A percentile compares a stretch with the other conserved stretches of the same genome.
These are phyloP conservation scores for Hypanus sabinus DNA, from an alignment of 2,113 vertebrate species.

Conservation along the genomic window DNA sequence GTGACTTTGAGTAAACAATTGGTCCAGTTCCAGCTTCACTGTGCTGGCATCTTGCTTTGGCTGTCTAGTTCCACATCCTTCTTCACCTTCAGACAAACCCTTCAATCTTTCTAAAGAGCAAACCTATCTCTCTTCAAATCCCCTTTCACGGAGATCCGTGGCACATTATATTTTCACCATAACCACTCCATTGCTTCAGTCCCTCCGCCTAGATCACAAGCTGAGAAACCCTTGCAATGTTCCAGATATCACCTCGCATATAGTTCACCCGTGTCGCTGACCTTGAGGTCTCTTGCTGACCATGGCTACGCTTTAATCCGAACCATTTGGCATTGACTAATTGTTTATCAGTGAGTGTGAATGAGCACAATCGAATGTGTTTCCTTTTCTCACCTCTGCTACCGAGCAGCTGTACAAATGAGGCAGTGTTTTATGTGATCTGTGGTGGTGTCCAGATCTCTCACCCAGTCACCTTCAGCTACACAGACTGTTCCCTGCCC, in stretches of 20 bases:
- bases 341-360: background rate
- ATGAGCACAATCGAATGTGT: background rate
- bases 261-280: background rate
- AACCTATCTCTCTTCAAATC: no score
- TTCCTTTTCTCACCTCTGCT: background rate
- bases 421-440: background rate
- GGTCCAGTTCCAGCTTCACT: no score
- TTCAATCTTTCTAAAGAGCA: no score
- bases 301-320: background rate
- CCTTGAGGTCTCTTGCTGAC: background rate
- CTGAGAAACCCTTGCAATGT: background rate
- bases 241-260: background rate
- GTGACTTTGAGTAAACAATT: no score
- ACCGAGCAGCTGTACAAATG: no score
- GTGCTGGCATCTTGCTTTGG: no score
- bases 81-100: no score
- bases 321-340: background rate
- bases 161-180: no score
- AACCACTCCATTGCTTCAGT: no score
- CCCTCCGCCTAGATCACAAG: no score
- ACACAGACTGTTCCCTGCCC: background rate
- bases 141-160: no score
- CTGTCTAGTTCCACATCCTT: no score
- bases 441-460: background rate
- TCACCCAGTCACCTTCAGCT: background rate